These are phyloP conservation scores for Tenthredo scrophulariae DNA, from an alignment of 2,888 invertebrate species.

Conservation along the genomic window DNA sequence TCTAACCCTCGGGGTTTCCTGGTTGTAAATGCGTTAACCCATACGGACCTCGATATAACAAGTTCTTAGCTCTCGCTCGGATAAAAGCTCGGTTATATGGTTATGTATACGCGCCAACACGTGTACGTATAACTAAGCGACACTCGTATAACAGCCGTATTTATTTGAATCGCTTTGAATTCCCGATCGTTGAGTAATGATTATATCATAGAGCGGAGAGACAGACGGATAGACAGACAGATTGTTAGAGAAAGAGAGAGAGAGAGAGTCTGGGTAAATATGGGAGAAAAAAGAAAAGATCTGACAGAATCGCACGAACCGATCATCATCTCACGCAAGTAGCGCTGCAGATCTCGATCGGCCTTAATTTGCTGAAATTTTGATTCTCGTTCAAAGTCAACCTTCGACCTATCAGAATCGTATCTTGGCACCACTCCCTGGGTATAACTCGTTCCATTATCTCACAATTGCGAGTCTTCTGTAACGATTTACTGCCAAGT, in stretches of 20 bases:
- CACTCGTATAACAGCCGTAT: neutral
- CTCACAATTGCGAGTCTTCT: conserved; percentile 46
- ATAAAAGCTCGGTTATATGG: neutral
- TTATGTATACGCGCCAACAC: neutral
- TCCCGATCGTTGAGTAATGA: conserved; percentile 43
- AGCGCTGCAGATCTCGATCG: neutral
- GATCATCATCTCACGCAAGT: neutral
- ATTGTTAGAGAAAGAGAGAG: neutral
- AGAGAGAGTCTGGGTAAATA: neutral
- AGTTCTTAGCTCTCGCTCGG: neutral
- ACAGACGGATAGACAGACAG: neutral
- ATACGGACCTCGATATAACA: neutral
- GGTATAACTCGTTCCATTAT: conserved; percentile 35
- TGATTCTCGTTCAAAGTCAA: conserved; percentile 3
- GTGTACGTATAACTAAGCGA: neutral
- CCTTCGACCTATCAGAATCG: neutral
- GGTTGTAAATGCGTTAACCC: conserved; percentile 19
- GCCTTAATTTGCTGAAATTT: neutral
- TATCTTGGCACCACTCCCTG: neutral
- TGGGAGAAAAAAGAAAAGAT: neutral
- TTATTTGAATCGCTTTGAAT: conserved; percentile 1
- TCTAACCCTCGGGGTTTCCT: conserved; percentile 16
- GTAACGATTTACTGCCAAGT: conserved; percentile 52
- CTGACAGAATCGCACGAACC: neutral
- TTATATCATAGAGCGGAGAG: conserved; percentile 19